phyloP scores from a whole-genome alignment of 2,888 invertebrate genomes.

The Clanis bilineata region DNA sequence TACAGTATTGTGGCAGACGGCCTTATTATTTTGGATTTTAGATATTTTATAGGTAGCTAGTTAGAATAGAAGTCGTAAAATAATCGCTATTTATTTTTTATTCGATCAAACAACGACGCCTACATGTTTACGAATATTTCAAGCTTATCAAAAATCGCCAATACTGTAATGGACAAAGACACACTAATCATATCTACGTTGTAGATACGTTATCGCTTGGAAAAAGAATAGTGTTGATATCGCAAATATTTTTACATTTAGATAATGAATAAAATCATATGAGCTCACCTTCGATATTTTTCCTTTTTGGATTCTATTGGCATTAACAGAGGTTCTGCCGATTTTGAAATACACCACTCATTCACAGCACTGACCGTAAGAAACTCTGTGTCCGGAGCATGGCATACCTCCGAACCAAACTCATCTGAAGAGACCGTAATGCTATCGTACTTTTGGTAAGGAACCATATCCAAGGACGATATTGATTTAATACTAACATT shows the following conservation, averaged over 20 bases:
- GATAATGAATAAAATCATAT: slow-evolving; percentile 44
- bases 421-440: slow-evolving; percentile 78
- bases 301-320: slow-evolving; percentile 77
- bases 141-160: neutral
- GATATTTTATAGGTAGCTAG: slow-evolving; percentile 17
- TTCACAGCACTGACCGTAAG: slow-evolving; percentile 79
- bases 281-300: slow-evolving; percentile 79
- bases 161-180: slow-evolving; percentile 42
- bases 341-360: slow-evolving; percentile 76
- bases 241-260: slow-evolving; percentile 62
- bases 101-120: neutral
- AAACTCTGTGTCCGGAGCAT: slow-evolving; percentile 73
- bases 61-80: neutral
- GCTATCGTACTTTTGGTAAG: slow-evolving; percentile 76
- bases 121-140: neutral
- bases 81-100: neutral
- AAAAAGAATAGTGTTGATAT: slow-evolving; percentile 61
- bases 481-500: slow-evolving; percentile 79
- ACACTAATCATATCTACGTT: slow-evolving; percentile 54
- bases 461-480: slow-evolving; percentile 77
- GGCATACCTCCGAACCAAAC: slow-evolving; percentile 77
- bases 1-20: slow-evolving; percentile 40
- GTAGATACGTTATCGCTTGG: slow-evolving; percentile 63
- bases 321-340: slow-evolving; percentile 66
- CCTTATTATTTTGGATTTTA: slow-evolving; percentile 18